These are phyloP conservation scores for Lasaia peninsularis DNA, from an alignment of 1,140 invertebrate species.

Conservation along the genomic window DNA sequence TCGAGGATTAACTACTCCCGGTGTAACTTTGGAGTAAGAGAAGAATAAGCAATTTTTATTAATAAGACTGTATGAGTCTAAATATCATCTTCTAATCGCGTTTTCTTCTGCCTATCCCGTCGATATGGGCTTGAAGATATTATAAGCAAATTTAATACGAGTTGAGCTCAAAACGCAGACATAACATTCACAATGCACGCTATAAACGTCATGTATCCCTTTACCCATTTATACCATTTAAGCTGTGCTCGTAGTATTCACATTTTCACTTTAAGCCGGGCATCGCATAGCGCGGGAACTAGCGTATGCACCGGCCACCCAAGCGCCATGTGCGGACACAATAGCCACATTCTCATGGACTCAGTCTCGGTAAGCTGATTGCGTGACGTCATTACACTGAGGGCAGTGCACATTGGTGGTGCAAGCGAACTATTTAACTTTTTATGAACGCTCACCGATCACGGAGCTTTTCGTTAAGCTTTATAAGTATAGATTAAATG, in stretches of 20 bases:
- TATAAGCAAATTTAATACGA: not conserved
- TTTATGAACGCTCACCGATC: conserved; percentile 28
- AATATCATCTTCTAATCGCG: no score
- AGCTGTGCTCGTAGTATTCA: conserved; percentile 43
- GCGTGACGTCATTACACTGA: conserved; percentile 68
- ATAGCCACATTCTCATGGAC: conserved; percentile 78
- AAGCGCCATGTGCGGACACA: conserved; percentile 77
- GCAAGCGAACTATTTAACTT: conserved; percentile 35
- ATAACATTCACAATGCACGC: not conserved
- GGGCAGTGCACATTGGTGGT: conserved; percentile 46
- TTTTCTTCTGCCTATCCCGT: no score
- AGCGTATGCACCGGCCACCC: conserved; percentile 48
- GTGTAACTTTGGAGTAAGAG: no score
- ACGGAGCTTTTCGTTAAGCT: conserved; percentile 3
- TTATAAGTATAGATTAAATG: not conserved
- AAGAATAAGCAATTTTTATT: no score
- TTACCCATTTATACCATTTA: conserved; percentile 41
- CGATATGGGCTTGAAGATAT: no score
- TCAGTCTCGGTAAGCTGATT: conserved; percentile 73
- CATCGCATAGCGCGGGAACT: conserved; percentile 53
- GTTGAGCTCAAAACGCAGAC: not conserved
- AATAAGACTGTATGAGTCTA: no score
- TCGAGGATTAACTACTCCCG: no score
- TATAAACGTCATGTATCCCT: conserved; percentile 10
- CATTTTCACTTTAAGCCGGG: conserved; percentile 41